A percentile compares a stretch with the other conserved stretches of the same genome.
These are phyloP conservation scores for Ectemnius continuus DNA, from an alignment of 2,888 invertebrate genomes.

Conservation along the genomic window DNA sequence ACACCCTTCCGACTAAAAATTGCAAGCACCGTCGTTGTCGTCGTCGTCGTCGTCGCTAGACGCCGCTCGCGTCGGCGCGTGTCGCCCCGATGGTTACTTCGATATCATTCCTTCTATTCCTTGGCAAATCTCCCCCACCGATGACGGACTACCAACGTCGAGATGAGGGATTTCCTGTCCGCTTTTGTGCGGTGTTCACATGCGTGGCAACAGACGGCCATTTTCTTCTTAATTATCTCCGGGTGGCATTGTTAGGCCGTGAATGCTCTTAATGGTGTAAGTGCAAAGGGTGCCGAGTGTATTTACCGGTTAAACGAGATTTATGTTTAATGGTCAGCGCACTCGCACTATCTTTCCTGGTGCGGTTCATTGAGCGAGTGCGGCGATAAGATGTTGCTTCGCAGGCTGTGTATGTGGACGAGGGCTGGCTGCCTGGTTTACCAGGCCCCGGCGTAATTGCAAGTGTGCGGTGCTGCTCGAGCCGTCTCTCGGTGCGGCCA, in stretches of 20 bases:
- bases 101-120: neutral
- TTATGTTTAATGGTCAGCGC: constrained; percentile 3
- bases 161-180: neutral
- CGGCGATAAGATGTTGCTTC: constrained; percentile 3
- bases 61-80: constrained; percentile 10
- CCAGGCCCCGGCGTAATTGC: constrained; percentile 18
- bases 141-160: too few species aligned
- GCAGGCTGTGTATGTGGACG: neutral
- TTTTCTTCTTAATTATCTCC: too few species aligned
- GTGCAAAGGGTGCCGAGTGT: too few species aligned
- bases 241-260: too few species aligned
- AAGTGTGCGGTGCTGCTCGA: constrained; percentile 31
- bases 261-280: too few species aligned
- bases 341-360: too few species aligned
- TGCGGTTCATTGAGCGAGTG: neutral
- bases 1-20: constrained; percentile 47
- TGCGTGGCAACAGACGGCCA: too few species aligned
- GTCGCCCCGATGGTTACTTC: neutral
- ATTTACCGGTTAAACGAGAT: constrained; percentile 11
- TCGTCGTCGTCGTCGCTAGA: constrained; percentile 10
- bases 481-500: constrained; percentile 44
- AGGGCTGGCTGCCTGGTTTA: neutral
- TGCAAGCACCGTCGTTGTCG: constrained; percentile 29
- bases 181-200: neutral
- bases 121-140: too few species aligned